These are phyloP conservation scores for Amblyjoppa fuscipennis DNA, from an alignment of 2,888 invertebrate species.

Conservation along the genomic window DNA sequence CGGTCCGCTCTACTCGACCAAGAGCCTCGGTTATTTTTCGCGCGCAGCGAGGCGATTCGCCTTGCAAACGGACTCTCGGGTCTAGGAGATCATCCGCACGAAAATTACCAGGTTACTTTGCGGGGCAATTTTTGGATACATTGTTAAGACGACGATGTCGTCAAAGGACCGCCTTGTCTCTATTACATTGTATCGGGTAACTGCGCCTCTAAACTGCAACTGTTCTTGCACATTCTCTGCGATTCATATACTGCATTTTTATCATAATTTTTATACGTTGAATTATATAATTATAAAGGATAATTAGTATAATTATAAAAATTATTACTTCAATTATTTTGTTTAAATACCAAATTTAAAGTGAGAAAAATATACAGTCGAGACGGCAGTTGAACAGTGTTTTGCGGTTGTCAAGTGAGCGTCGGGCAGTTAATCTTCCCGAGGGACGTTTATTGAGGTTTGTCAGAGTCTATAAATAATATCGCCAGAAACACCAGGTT, in stretches of 20 bases:
- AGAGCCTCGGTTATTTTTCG: slow-evolving; percentile 57
- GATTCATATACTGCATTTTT: too few relatives aligned
- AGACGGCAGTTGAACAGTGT: slow-evolving; percentile 29
- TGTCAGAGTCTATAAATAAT: not conserved
- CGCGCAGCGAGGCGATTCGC: slow-evolving; percentile 42
- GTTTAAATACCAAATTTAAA: not conserved
- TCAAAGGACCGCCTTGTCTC: not conserved
- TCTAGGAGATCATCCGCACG: not conserved
- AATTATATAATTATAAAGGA: too few relatives aligned
- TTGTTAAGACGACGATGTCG: not conserved
- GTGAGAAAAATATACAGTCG: not conserved
- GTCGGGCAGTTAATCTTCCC: slow-evolving; percentile 51
- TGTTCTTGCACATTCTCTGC: too few relatives aligned
- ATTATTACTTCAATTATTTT: too few relatives aligned
- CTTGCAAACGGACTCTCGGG: slow-evolving; percentile 1
- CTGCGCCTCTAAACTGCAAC: too few relatives aligned
- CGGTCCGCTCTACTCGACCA: slow-evolving; percentile 1
- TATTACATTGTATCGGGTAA: too few relatives aligned
- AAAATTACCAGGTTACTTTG: not conserved
- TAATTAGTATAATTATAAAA: too few relatives aligned
- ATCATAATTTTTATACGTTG: too few relatives aligned
- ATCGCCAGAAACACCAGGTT: too few relatives aligned
- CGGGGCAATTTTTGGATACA: not conserved
- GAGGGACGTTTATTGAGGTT: slow-evolving; percentile 11
- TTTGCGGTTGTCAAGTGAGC: slow-evolving; percentile 52